These are phyloP conservation scores for Drosophila yakuba DNA, from an alignment of 1,140 invertebrate species.

Conservation along the genomic window DNA sequence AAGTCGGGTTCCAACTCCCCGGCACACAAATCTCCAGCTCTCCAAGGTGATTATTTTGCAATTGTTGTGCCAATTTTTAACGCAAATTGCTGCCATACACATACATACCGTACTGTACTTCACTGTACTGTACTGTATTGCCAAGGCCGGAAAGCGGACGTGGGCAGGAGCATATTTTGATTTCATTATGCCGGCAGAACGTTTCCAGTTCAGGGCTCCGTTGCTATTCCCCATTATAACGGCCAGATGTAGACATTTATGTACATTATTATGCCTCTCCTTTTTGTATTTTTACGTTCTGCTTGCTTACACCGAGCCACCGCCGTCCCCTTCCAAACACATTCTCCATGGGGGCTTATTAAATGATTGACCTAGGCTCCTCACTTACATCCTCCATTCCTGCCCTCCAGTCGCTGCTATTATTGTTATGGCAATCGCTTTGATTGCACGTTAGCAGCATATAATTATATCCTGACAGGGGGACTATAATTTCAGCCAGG, in stretches of 20 bases:
- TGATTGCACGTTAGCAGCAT: conserved; percentile 51
- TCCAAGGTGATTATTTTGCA: conserved; percentile 76
- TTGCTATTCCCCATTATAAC: conserved; percentile 55
- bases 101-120: not conserved
- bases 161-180: conserved; percentile 57
- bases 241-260: conserved; percentile 46
- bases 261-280: conserved; percentile 39
- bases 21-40: conserved; percentile 34
- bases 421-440: conserved; percentile 49
- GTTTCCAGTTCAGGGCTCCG: conserved; percentile 25
- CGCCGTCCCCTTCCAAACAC: not conserved
- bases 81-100: conserved; percentile 41
- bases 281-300: conserved; percentile 47
- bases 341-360: conserved; percentile 36
- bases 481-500: conserved; percentile 17
- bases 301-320: conserved; percentile 44
- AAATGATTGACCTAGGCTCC: conserved; percentile 49
- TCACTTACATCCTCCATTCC: conserved; percentile 9
- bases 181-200: conserved; percentile 64
- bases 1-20: conserved; percentile 19
- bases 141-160: conserved; percentile 4
- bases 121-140: not conserved
- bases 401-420: conserved; percentile 21
- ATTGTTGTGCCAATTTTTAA: conserved; percentile 69
- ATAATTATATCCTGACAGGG: conserved; percentile 40